Percentiles rank a stretch among this genome's conserved stretches.
Evolutionary conservation across 2,888 invertebrate genomes (phyloP).

Genomic region (Cryptocephalus primarius): DNA sequence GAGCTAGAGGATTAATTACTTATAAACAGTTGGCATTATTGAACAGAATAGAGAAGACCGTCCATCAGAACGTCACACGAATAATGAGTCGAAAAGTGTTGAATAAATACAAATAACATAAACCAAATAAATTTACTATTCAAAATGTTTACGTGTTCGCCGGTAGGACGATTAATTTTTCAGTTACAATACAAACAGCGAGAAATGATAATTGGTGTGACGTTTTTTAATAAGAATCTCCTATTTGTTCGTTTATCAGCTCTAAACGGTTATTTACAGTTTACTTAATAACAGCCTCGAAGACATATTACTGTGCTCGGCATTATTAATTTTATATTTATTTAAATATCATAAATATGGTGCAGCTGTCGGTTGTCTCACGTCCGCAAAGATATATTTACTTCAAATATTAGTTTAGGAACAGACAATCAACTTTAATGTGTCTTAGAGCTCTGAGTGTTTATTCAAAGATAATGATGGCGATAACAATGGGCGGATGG

Average conservation of each 20-base stretch:
- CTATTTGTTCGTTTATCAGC: not conserved
- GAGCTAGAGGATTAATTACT: no score
- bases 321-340: not conserved
- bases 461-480: constrained; percentile 23
- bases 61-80: no score
- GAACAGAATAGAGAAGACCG: no score
- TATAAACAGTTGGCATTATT: no score
- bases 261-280: not conserved
- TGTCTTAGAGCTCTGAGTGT: constrained; percentile 22
- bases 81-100: no score
- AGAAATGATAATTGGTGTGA: not conserved
- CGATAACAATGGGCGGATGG: constrained; percentile 21
- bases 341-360: constrained; percentile 5
- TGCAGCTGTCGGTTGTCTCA: constrained; percentile 24
- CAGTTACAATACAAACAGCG: no score
- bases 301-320: not conserved
- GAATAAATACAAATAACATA: no score
- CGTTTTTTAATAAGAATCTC: not conserved
- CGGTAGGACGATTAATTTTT: no score
- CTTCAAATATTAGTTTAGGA: constrained; percentile 27
- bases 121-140: no score
- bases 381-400: constrained; percentile 24
- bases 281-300: not conserved
- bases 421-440: constrained; percentile 23
- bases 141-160: no score